Percentiles rank a stretch among this genome's conserved stretches.
phyloP scores from a whole-genome alignment of 2,888 invertebrate genomes.

The Cryptocephalus moraei region DNA sequence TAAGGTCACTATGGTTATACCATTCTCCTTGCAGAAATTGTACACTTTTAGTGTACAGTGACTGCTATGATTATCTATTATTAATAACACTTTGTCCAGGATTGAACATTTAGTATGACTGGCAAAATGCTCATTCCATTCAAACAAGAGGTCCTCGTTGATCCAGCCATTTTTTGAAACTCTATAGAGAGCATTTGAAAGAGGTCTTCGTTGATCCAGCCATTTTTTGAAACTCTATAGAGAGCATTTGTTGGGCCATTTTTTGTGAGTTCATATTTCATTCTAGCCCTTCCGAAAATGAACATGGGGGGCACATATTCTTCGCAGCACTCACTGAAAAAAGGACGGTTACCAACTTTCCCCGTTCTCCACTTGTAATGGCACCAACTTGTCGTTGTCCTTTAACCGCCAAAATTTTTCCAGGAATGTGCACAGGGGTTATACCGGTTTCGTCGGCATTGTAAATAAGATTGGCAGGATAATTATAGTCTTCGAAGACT shows the following conservation, averaged over 20 bases:
- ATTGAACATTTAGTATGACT: too few species aligned
- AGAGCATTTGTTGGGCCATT: slow-evolving; percentile 6
- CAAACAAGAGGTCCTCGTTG: too few species aligned
- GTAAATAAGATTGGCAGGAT: neutral
- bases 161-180: too few species aligned
- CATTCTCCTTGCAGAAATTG: too few species aligned
- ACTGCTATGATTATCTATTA: too few species aligned
- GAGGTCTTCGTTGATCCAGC: too few species aligned
- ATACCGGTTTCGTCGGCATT: slow-evolving; percentile 2
- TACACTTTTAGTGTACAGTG: too few species aligned
- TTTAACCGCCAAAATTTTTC: slow-evolving; percentile 4
- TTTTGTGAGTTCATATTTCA: slow-evolving; percentile 6
- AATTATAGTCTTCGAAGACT: neutral
- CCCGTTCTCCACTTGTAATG: slow-evolving; percentile 4
- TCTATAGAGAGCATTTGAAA: too few species aligned
- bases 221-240: too few species aligned
- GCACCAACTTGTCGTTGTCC: slow-evolving; percentile 8
- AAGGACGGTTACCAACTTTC: slow-evolving; percentile 6
- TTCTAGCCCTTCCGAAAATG: slow-evolving; percentile 7
- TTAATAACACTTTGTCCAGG: too few species aligned
- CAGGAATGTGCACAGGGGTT: neutral
- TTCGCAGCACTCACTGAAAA: slow-evolving; percentile 8
- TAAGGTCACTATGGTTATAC: too few species aligned
- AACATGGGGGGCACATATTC: slow-evolving; percentile 10
- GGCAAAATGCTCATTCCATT: too few species aligned